Conservation (phyloP, 1,140 invertebrate genomes). For the Heliothis subflexa region DNA sequence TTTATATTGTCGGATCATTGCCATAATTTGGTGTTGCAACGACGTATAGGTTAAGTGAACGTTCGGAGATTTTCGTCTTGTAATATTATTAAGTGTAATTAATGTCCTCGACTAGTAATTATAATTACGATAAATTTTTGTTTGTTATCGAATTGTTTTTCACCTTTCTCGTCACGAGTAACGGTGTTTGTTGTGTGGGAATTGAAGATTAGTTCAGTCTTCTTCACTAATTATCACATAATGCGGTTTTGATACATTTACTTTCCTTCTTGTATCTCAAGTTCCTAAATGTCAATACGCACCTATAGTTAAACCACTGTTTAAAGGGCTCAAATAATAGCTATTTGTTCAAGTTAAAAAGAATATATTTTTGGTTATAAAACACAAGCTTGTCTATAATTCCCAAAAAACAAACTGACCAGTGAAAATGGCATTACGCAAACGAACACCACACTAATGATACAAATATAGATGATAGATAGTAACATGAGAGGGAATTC, state of each 20-base stretch:
- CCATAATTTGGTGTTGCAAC: conserved; percentile 55
- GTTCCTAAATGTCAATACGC: too few species aligned
- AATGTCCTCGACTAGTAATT: conserved; percentile 73
- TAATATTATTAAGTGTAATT: conserved; percentile 68
- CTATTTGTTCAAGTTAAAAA: background rate
- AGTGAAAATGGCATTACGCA: conserved; percentile 76
- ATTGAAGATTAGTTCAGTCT: conserved; percentile 51
- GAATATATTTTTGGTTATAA: background rate
- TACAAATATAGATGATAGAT: conserved; percentile 76
- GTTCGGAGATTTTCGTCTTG: conserved; percentile 61
- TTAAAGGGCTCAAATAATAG: too few species aligned
- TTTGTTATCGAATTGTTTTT: conserved; percentile 73
- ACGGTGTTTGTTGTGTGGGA: conserved; percentile 68
- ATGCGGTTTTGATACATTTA: too few species aligned
- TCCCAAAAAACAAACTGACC: conserved; percentile 61
- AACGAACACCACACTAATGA: conserved; percentile 82
- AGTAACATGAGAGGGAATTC: conserved; percentile 72
- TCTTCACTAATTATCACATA: background rate
- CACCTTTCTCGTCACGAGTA: conserved; percentile 83
- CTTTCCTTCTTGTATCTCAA: too few species aligned
- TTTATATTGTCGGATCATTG: conserved; percentile 46
- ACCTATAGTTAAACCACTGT: too few species aligned
- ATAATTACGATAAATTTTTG: conserved; percentile 58
- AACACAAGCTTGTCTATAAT: conserved; percentile 54
- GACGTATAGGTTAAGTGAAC: conserved; percentile 65